Evolutionary conservation across 2,888 invertebrate species (phyloP), one percentile per base, ranked within the genome.

Genomic region (Crematogaster levior): DNA sequence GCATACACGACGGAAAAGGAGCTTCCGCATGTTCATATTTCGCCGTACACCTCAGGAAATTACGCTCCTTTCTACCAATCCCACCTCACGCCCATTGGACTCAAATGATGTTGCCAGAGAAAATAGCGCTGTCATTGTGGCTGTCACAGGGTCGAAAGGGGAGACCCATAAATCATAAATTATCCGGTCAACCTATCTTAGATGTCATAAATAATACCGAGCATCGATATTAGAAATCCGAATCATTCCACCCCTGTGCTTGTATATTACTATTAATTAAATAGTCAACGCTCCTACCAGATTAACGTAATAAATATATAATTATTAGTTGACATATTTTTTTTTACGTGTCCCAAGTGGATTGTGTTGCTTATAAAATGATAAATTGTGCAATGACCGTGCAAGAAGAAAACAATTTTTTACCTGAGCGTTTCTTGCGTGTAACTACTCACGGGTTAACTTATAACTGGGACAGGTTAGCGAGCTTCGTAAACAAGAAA

Each of bases 1-100:
- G 81, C 83, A 87, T 83, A 82, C 56, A 82, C 65, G 74, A 84
- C 83, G 84, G 84, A 82, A 85, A 84, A 84, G 81, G 81, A 81
- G 73, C 83, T 86, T 84, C 85, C 70, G 83, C 46, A 56, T 73
- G 77, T 82, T 85, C 85, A 82, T 88, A 85, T 88, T 88, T 86
- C 85, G 82, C 81, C 75, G 73, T 68, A 72, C 73, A 80, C 81
- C 65, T 82, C 89, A 89, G 89, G 89, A 89, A 89, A 89, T 89
- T 88, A 87, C 84, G 72, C 87, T 85, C 81, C 88, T 88, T 87
- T 89, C 86, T 81, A 85, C 53, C 84, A 84, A 88, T 83, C 83
- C 84, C 83, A 66, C n/a, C 60, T 24, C 65, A 48, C 68, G 84
- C 77, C 83, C 86, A 63, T 79, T 81, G 83, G 53, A 83, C 83